Base-by-base conservation (phyloP, 1,140 invertebrate species). In the Nymphalis io region DNA sequence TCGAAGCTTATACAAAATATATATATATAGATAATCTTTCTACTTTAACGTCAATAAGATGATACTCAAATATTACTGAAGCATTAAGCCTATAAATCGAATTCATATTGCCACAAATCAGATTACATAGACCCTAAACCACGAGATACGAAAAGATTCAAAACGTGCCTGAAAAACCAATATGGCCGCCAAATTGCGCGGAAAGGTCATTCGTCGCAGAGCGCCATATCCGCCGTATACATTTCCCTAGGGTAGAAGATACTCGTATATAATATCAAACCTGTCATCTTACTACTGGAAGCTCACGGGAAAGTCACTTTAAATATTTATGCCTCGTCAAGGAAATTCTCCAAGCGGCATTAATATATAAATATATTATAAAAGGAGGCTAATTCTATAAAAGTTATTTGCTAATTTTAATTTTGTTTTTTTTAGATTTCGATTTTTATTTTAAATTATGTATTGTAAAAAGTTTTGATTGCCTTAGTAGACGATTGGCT, bases 91-190 rank as follows among this genome's bases (percentile, higher is more conserved):
- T 53, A 53, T 21, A 53, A 53, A 21, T 53, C 48, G 48, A 53
- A 53, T 53, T 21, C 13, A 53, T 53, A 53, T 53, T 53, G 18
- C 18, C 18, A 53, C 20, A 60, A 44, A 27, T 23, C 16, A 15
- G 10, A 60, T 44, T 15, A 46, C 21, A 13, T 8, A 23, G 18
- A 44, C n/a, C 39, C 11, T 16, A 61, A 16, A 18, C 20, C 18
- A 13, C 33, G 1, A 58, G 55, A 33, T n/a, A 62, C 48, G n/a
- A 62, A 60, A 23, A 16, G 27, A 68, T 60, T 67, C 58, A 1
- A 16, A 53, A 68, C 65, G 65, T 51, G 65, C n/a, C 58, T 60
- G 57, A 62, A 63, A 62, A 69, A 62, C 60, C 60, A 63, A 69
- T 58, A 69, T 69, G 67, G 67, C 60, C 10, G 60, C 46, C 21